phyloP scores from a whole-genome alignment of 2,888 invertebrate genomes.

The Leuctra nigra region DNA sequence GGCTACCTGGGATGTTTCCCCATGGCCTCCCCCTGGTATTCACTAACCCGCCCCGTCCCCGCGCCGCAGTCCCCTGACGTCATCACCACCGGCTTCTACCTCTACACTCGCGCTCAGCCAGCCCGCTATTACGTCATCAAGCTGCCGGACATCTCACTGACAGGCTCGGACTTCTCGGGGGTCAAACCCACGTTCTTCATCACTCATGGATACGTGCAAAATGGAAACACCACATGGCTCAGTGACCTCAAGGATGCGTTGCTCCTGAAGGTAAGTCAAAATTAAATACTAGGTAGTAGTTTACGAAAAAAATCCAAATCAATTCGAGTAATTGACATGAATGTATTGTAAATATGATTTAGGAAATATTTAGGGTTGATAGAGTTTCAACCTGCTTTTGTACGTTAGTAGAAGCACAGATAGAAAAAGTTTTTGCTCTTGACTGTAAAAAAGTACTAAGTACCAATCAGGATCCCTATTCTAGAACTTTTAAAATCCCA shows the following conservation, averaged over 20 bases:
- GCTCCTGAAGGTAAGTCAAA: constrained; percentile 44
- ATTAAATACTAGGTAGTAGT: no score
- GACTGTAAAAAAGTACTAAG: no score
- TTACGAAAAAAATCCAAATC: no score
- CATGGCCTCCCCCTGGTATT: background rate
- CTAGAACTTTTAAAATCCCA: no score
- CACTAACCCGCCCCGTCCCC: background rate
- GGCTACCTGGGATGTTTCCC: constrained; percentile 6
- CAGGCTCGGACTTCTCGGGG: constrained; percentile 10
- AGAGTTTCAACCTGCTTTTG: no score
- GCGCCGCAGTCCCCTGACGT: constrained; percentile 31
- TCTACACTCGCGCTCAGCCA: constrained; percentile 35
- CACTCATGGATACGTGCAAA: constrained; percentile 57
- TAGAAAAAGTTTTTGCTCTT: no score
- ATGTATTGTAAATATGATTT: no score
- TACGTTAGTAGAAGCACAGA: no score
- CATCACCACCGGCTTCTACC: constrained; percentile 36
- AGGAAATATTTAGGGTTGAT: no score
- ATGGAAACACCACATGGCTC: constrained; percentile 53
- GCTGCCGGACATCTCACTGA: background rate
- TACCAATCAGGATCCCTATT: no score
- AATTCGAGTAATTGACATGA: no score
- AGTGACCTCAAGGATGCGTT: constrained; percentile 50
- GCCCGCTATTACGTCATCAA: background rate
- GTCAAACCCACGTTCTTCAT: constrained; percentile 36